These are phyloP conservation scores for Stenolophus ochropezus DNA, from an alignment of 2,888 invertebrate genomes.

Conservation along the genomic window DNA sequence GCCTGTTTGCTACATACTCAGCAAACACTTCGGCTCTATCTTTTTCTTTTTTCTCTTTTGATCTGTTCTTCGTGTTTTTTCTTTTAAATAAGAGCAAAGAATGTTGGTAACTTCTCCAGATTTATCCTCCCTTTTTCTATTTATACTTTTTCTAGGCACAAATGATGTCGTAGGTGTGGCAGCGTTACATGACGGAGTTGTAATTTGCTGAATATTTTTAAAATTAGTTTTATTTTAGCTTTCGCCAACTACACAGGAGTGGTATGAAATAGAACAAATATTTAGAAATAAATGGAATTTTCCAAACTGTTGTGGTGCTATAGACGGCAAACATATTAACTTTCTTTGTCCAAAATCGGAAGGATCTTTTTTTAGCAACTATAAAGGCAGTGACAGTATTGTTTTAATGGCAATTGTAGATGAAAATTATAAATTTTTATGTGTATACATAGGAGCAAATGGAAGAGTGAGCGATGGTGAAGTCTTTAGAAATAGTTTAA, in stretches of 20 bases:
- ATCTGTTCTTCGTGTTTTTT: too few species aligned
- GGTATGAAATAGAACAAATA: conserved; percentile 18
- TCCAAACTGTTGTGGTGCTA: conserved; percentile 13
- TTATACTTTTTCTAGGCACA: too few species aligned
- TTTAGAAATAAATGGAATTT: conserved; percentile 20
- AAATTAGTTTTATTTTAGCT: background rate
- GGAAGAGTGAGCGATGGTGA: conserved; percentile 28
- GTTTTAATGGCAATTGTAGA: conserved; percentile 6
- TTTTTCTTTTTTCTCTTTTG: too few species aligned
- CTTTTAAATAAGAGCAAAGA: too few species aligned
- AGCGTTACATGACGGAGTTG: too few species aligned
- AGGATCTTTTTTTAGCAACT: background rate
- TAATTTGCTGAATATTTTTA: too few species aligned
- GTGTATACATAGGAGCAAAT: conserved; percentile 8
- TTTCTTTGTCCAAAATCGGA: background rate
- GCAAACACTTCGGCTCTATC: too few species aligned
- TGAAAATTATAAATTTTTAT: conserved; percentile 24
- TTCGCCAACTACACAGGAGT: background rate
- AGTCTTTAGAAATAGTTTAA: background rate
- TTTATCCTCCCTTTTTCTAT: too few species aligned
- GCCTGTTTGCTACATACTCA: too few species aligned
- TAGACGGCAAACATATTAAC: conserved; percentile 34
- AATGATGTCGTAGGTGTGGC: too few species aligned
- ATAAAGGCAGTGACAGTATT: background rate
- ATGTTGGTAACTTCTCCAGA: too few species aligned